Percentiles rank a stretch among this genome's conserved stretches.
Evolutionary conservation across 2,888 invertebrate species (phyloP).

Genomic region (Watsonalla binaria): DNA sequence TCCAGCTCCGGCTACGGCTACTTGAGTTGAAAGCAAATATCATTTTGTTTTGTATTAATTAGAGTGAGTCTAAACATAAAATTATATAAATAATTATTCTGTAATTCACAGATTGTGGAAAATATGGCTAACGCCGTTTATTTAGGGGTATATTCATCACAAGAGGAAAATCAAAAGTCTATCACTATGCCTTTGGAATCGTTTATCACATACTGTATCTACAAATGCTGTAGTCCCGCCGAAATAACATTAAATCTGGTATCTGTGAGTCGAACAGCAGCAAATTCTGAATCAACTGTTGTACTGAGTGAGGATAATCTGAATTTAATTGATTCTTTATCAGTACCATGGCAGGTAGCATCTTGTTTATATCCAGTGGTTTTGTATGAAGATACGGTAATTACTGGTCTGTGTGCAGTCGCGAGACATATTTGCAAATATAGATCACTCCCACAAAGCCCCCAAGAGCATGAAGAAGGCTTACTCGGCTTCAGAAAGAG

Average conservation of each 20-base stretch:
- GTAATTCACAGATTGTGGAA: background rate
- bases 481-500: slow-evolving; percentile 89
- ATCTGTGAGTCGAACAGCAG: slow-evolving; percentile 26
- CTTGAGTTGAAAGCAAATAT: too few species aligned
- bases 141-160: slow-evolving; percentile 41
- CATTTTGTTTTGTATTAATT: too few species aligned
- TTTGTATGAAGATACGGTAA: slow-evolving; percentile 78
- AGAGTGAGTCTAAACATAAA: too few species aligned
- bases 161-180: slow-evolving; percentile 26
- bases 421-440: slow-evolving; percentile 57
- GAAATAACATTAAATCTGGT: slow-evolving; percentile 64
- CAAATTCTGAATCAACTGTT: slow-evolving; percentile 23
- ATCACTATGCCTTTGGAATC: slow-evolving; percentile 76
- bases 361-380: slow-evolving; percentile 82
- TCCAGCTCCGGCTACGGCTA: too few species aligned
- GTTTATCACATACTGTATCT: slow-evolving; percentile 79
- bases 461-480: slow-evolving; percentile 59
- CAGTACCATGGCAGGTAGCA: slow-evolving; percentile 69
- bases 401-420: slow-evolving; percentile 89
- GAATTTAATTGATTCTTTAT: slow-evolving; percentile 36
- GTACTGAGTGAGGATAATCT: slow-evolving; percentile 46
- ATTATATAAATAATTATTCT: too few species aligned
- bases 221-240: slow-evolving; percentile 76
- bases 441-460: slow-evolving; percentile 20
- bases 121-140: slow-evolving; percentile 43